A percentile compares a stretch with the other conserved stretches of the same genome.
These are phyloP conservation scores for Lota lota DNA, from an alignment of 2,113 vertebrate species.

Conservation along the genomic window DNA sequence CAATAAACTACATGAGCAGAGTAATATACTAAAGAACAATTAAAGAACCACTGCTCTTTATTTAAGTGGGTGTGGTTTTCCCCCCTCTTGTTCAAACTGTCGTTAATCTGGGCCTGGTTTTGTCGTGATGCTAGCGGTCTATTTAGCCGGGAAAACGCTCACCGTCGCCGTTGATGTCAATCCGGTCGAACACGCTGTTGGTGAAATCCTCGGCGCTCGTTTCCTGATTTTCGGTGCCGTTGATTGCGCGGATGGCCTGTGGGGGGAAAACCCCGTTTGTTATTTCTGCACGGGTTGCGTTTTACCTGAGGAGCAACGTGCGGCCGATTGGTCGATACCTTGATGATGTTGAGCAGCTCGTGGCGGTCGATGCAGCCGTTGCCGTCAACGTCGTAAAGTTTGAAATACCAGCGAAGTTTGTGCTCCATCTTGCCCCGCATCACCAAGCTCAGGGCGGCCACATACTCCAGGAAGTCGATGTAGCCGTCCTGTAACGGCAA, in stretches of 20 bases:
- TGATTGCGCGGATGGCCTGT: constrained; percentile 87
- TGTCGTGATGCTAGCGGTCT: background rate
- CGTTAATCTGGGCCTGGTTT: background rate
- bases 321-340: constrained; percentile 59
- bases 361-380: constrained; percentile 89
- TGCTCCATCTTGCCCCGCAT: constrained; percentile 93
- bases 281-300: background rate
- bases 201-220: constrained; percentile 83
- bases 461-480: constrained; percentile 92
- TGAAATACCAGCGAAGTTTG: constrained; percentile 92
- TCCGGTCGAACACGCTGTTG: constrained; percentile 85
- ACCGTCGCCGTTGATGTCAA: constrained; percentile 89
- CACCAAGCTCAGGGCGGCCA: constrained; percentile 87
- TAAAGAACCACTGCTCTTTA: background rate
- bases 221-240: constrained; percentile 77
- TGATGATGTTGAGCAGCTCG: constrained; percentile 89
- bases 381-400: constrained; percentile 89
- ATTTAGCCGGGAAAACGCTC: constrained; percentile 39
- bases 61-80: background rate
- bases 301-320: background rate
- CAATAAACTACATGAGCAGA: background rate
- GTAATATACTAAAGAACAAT: no score
- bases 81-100: background rate
- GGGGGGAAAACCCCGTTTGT: background rate
- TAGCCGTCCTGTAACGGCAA: constrained; percentile 79